These are phyloP conservation scores for Perithous albicinctus DNA, from an alignment of 2,888 invertebrate genomes.

Conservation along the genomic window DNA sequence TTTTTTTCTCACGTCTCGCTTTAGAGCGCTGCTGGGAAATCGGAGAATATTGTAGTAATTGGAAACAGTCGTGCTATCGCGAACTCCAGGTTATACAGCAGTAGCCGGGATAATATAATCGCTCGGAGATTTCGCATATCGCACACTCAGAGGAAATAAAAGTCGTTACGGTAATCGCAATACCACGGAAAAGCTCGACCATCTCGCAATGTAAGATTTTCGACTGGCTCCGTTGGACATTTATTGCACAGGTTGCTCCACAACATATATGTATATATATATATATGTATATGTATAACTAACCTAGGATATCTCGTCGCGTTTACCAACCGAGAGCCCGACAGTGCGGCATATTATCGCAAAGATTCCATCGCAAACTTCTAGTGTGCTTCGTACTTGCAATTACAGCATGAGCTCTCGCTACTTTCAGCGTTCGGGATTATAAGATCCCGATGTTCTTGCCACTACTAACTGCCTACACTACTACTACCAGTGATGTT, in stretches of 20 bases:
- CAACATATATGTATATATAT: neutral
- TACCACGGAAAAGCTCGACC: neutral
- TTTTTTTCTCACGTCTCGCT: neutral
- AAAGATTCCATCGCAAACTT: slow-evolving; percentile 60
- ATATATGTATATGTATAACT: no score
- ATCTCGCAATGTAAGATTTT: slow-evolving; percentile 15
- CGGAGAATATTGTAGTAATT: slow-evolving; percentile 21
- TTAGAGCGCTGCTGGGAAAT: neutral
- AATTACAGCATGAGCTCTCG: slow-evolving; percentile 44
- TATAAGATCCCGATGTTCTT: slow-evolving; percentile 55
- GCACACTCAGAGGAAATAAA: slow-evolving; percentile 5
- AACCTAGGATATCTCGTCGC: neutral
- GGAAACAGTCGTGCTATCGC: slow-evolving; percentile 28
- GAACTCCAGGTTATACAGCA: neutral
- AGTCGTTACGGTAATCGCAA: slow-evolving; percentile 16
- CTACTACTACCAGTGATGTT: neutral
- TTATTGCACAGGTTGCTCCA: slow-evolving; percentile 15
- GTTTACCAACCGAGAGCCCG: neutral
- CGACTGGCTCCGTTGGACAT: slow-evolving; percentile 14
- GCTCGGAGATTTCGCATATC: slow-evolving; percentile 19
- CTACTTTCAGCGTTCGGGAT: slow-evolving; percentile 55
- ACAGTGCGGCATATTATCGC: slow-evolving; percentile 45
- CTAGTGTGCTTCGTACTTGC: slow-evolving; percentile 35
- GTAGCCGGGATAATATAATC: slow-evolving; percentile 19
- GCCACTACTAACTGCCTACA: slow-evolving; percentile 30